Evolutionary conservation across 2,113 vertebrate genomes (phyloP).

Genomic region (Amphiprion ocellaris): DNA sequence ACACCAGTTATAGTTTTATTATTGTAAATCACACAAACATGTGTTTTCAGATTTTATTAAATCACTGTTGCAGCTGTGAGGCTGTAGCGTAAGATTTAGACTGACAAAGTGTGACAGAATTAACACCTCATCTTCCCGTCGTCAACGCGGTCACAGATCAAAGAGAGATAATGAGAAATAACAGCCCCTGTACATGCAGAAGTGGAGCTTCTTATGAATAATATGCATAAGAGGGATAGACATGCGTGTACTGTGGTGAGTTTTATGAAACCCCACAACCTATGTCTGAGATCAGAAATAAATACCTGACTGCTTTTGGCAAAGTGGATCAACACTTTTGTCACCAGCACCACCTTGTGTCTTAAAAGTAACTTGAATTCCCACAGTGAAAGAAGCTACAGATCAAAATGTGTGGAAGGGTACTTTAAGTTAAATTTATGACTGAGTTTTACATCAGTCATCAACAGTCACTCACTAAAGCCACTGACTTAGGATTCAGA

Average conservation of each 20-base stretch:
- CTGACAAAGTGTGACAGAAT: not conserved
- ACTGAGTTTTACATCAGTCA: not conserved
- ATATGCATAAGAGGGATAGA: constrained; percentile 2
- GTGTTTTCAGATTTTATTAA: too few relatives aligned
- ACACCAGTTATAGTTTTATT: not conserved
- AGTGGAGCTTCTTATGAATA: not conserved
- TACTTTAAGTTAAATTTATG: not conserved
- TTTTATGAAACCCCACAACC: not conserved
- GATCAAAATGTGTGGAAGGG: too few relatives aligned
- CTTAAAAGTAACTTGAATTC: not conserved
- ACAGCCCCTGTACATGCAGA: constrained; percentile 1
- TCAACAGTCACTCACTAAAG: too few relatives aligned
- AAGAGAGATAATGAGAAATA: not conserved
- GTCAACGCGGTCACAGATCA: not conserved
- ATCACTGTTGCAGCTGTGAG: not conserved
- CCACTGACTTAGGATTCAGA: too few relatives aligned
- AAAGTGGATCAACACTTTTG: not conserved
- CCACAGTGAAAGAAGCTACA: not conserved
- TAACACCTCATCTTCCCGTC: not conserved
- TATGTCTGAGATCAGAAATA: not conserved
- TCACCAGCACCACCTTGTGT: constrained; percentile 42
- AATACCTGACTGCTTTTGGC: not conserved
- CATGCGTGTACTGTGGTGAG: not conserved
- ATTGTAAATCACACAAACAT: too few relatives aligned
- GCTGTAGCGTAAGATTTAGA: not conserved